Percentiles rank a stretch among this genome's conserved stretches.
phyloP scores from a whole-genome alignment of 2,888 invertebrate species.

The Hypena proboscidalis region DNA sequence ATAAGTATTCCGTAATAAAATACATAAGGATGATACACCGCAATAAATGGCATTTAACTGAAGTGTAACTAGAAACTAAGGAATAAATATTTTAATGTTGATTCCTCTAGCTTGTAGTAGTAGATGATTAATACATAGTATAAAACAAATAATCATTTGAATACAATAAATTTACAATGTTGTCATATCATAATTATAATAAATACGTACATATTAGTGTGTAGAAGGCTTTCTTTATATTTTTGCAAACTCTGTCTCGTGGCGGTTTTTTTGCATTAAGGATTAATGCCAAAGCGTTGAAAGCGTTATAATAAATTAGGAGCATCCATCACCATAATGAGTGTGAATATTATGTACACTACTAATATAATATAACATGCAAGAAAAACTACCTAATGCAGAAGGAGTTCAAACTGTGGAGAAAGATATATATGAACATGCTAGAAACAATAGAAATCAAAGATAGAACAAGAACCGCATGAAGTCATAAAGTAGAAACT shows the following conservation, averaged over 20 bases:
- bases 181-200: conserved; percentile 45
- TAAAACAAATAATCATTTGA: conserved; percentile 21
- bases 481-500: conserved; percentile 80
- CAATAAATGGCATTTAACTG: conserved; percentile 36
- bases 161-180: conserved; percentile 23
- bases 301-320: conserved; percentile 65
- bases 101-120: conserved; percentile 24
- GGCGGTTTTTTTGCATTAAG: conserved; percentile 76
- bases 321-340: conserved; percentile 68
- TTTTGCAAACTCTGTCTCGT: conserved; percentile 82
- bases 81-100: conserved; percentile 20
- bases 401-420: conserved; percentile 79
- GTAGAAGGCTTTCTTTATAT: conserved; percentile 62
- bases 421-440: conserved; percentile 77
- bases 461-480: conserved; percentile 74
- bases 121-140: conserved; percentile 9
- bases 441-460: conserved; percentile 78
- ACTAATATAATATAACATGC: conserved; percentile 69
- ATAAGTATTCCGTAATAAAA: conserved; percentile 3
- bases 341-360: conserved; percentile 71
- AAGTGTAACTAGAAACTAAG: conserved; percentile 19
- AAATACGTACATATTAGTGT: conserved; percentile 49
- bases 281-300: conserved; percentile 66
- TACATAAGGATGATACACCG: conserved; percentile 22
- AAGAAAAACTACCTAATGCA: conserved; percentile 77